phyloP scores from a whole-genome alignment of 2,113 vertebrate genomes.

The Dicentrarchus labrax region DNA sequence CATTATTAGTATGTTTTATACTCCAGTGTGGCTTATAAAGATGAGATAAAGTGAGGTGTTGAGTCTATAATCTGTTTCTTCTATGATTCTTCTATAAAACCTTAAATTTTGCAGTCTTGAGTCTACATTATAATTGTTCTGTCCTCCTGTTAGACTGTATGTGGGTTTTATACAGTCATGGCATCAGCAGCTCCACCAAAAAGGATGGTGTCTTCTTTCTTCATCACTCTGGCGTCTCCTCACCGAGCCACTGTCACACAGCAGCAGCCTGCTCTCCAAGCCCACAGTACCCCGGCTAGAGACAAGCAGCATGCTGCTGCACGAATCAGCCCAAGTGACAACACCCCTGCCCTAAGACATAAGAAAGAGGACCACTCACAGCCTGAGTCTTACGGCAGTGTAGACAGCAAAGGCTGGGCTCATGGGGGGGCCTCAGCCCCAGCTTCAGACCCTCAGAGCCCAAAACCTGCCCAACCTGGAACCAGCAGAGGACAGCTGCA shows the following conservation, averaged over 20 bases:
- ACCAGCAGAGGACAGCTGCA: constrained; percentile 29
- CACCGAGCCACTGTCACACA: constrained; percentile 79
- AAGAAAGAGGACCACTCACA: constrained; percentile 44
- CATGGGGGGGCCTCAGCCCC: background rate
- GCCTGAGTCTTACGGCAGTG: background rate
- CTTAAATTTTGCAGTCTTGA: background rate
- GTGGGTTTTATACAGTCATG: constrained; percentile 68
- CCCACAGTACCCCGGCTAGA: constrained; percentile 49
- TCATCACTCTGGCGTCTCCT: constrained; percentile 91
- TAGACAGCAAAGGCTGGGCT: constrained; percentile 29
- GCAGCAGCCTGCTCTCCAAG: constrained; percentile 67
- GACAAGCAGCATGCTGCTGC: constrained; percentile 65
- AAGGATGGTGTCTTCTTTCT: constrained; percentile 91
- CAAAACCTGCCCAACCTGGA: constrained; percentile 10
- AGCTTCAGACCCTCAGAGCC: constrained; percentile 40
- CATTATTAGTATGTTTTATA: background rate
- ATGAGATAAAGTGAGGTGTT: background rate
- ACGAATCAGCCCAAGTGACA: constrained; percentile 54
- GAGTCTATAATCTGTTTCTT: background rate
- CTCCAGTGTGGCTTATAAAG: background rate
- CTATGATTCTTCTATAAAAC: background rate
- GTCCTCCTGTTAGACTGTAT: constrained; percentile 34
- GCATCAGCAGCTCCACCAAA: constrained; percentile 84
- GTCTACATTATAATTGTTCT: constrained; percentile 16
- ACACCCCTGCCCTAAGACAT: constrained; percentile 19